Evolutionary conservation across 2,888 invertebrate species (phyloP).

Genomic region (Melanchra persicariae): DNA sequence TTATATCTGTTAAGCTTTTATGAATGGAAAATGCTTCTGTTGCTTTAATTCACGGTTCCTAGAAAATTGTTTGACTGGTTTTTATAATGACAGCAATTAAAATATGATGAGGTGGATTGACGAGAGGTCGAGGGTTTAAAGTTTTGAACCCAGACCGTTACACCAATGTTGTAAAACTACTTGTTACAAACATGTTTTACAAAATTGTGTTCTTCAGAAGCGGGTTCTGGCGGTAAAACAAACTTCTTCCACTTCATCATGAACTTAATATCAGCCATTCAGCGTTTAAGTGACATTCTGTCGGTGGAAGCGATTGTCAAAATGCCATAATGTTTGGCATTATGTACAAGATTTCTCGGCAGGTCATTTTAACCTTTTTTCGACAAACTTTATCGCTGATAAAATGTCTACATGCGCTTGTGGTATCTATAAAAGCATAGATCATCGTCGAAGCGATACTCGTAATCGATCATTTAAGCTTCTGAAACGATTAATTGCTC

Average conservation of each 20-base stretch:
- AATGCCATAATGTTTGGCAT: too few species aligned
- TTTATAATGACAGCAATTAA: slow-evolving; percentile 22
- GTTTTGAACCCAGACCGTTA: slow-evolving; percentile 21
- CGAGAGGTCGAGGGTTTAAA: slow-evolving; percentile 7
- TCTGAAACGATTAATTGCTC: slow-evolving; percentile 9
- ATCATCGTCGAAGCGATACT: too few species aligned
- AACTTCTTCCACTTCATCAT: background rate
- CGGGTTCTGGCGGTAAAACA: background rate
- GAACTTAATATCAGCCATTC: too few species aligned
- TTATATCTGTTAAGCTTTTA: slow-evolving; percentile 31
- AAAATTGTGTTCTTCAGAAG: background rate
- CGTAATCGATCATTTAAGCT: background rate
- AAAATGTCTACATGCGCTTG: too few species aligned
- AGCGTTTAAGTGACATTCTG: too few species aligned
- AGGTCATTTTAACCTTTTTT: too few species aligned
- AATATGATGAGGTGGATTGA: slow-evolving; percentile 14
- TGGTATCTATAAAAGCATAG: too few species aligned
- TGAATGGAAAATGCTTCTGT: slow-evolving; percentile 40
- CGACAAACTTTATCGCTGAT: too few species aligned
- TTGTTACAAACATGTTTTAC: background rate
- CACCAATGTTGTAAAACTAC: background rate
- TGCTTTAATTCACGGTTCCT: slow-evolving; percentile 20
- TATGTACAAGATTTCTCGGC: too few species aligned
- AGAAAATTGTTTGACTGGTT: slow-evolving; percentile 43
- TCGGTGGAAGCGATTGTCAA: too few species aligned